Base-by-base conservation (phyloP, 2,113 vertebrate species). In the Andinoacara biseriatus region DNA sequence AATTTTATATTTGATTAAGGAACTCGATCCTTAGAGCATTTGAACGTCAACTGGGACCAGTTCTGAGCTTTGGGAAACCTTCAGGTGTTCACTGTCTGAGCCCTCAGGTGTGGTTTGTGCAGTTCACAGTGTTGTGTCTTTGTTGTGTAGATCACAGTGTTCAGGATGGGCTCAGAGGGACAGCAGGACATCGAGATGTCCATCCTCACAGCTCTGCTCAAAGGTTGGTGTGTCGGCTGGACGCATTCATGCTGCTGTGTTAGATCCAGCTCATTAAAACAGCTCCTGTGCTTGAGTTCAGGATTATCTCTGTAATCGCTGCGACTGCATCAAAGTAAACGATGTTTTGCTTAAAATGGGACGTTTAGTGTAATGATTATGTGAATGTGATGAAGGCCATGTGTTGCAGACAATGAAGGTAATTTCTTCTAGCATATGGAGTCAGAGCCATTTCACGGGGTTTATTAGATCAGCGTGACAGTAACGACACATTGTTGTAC, bases 131-230 rank as follows among this genome's bases (percentile, higher is more conserved):
- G 57, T 60, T 81, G 35, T 52, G 58, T 74, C 22, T 31, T 57
- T 83, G 29, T 90, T 35, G 26, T 92, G 83, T 7, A 99, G 98
- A 97, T 94, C 67, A 92, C 92, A 0, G 97, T 99, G 59, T 99
- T 99, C 84, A 95, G 98, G 67, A 98, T 99, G 96, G 98, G 97
- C 2, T 97, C 97, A 0, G 98, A 99, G 85, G 97, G 97, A 4
- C 98, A 98, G 65, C 97, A 98, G 58, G 98, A 99, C 83, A 97
- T 99, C 2, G 98, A 99, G 92, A 98, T 99, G 97, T 97, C 98
- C n/a, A 99, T 99, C 84, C 92, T 99, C 33, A 99, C 97, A 0
- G 98, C 98, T 61, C 93, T 99, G n/a, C 96, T 99, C 72, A 99
- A 99, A 97, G 98, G 98, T 99, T 69, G 5, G 65, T 69, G 63